These are phyloP conservation scores for Epirrita christyi DNA, from an alignment of 2,888 invertebrate species.

Conservation along the genomic window DNA sequence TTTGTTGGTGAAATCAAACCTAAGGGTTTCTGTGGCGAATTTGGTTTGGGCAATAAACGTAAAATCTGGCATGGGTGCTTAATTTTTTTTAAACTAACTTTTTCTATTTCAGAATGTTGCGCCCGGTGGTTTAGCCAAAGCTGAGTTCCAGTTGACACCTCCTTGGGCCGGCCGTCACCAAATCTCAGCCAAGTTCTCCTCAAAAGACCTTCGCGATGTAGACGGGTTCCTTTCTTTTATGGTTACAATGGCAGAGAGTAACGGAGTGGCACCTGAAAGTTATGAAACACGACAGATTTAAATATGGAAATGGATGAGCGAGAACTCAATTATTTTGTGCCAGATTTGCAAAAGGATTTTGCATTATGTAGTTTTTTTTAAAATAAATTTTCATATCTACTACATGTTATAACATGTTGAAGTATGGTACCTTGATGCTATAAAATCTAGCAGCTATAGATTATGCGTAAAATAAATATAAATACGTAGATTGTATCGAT, in stretches of 20 bases:
- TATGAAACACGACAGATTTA: slow-evolving; percentile 60
- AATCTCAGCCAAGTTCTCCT: slow-evolving; percentile 93
- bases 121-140: slow-evolving; percentile 88
- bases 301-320: background rate
- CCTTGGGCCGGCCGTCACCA: slow-evolving; percentile 92
- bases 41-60: too few relatives aligned
- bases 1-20: too few relatives aligned
- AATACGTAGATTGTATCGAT: too few relatives aligned
- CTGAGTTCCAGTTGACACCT: slow-evolving; percentile 91
- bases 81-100: slow-evolving; percentile 4
- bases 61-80: too few relatives aligned
- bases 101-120: slow-evolving; percentile 55
- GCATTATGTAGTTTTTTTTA: background rate
- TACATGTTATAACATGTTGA: too few relatives aligned
- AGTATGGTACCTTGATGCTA: too few relatives aligned
- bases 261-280: slow-evolving; percentile 60
- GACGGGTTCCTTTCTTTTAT: slow-evolving; percentile 93
- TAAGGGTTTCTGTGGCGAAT: too few relatives aligned
- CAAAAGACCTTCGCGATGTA: slow-evolving; percentile 94
- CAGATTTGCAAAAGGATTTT: background rate
- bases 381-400: too few relatives aligned
- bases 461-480: too few relatives aligned
- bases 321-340: too few relatives aligned
- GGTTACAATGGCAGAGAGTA: slow-evolving; percentile 81
- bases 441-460: too few relatives aligned